These are phyloP conservation scores for Telenomus remus DNA, from an alignment of 1,140 invertebrate genomes.

Conservation along the genomic window DNA sequence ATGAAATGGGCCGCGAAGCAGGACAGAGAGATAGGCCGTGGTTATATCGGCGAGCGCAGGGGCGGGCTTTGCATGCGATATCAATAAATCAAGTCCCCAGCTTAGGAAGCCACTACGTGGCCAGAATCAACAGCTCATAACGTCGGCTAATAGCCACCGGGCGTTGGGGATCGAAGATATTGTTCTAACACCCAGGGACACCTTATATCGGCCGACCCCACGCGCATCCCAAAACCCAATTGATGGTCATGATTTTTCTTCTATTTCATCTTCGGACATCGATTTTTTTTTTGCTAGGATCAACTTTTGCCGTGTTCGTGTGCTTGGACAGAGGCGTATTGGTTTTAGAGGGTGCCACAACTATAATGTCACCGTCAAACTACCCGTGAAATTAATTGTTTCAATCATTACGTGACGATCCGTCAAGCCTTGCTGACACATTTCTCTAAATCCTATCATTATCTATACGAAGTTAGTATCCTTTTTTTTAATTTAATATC, in stretches of 20 bases:
- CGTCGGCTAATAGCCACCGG: constrained; percentile 73
- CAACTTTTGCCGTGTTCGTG: constrained; percentile 11
- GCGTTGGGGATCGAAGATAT: constrained; percentile 72
- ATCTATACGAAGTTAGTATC: too few relatives aligned
- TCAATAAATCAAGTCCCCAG: constrained; percentile 76
- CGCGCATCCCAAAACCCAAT: constrained; percentile 31
- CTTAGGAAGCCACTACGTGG: constrained; percentile 75
- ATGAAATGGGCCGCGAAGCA: constrained; percentile 66
- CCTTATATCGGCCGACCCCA: constrained; percentile 62
- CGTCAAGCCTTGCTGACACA: background rate
- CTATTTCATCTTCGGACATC: constrained; percentile 45
- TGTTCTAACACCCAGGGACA: constrained; percentile 71
- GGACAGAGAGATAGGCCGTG: constrained; percentile 64
- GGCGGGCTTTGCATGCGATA: constrained; percentile 76
- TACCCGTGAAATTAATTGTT: constrained; percentile 41
- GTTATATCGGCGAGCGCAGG: constrained; percentile 64
- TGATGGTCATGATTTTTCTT: constrained; percentile 54
- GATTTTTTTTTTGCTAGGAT: constrained; percentile 26
- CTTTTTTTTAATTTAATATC: too few relatives aligned
- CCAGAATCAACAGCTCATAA: constrained; percentile 77
- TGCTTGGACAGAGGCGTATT: constrained; percentile 4
- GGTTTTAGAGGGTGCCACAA: constrained; percentile 12
- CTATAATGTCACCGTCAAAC: constrained; percentile 13
- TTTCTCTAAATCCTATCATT: background rate
- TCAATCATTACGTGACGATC: constrained; percentile 14